Base-by-base conservation (phyloP, 1,140 invertebrate species). In the Thalassaphorura encarpata region DNA sequence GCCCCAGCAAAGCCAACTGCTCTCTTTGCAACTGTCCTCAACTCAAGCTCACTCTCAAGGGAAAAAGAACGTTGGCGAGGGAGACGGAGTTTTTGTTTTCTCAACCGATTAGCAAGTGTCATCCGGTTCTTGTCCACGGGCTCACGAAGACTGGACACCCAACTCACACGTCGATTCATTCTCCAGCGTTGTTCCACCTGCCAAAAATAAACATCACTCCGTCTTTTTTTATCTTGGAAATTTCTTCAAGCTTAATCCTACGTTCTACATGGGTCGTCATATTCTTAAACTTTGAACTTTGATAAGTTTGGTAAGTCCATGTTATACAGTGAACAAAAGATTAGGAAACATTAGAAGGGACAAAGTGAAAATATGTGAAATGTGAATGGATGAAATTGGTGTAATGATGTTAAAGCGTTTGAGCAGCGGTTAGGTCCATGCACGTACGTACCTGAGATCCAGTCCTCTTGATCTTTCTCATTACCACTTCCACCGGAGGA, bases 21-120 rank as follows among this genome's bases (percentile, higher is more conserved):
- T 39, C 60, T 40, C 45, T 59, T 67, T 42, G 50, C 68, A 58
- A 51, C 66, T 13, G 64, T 61, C 33, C 64, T 42, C 31, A 64
- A 42, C 21, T 62, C 63, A 46, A 68, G 65, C 51, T 72, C 69
- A 42, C 67, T 69, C 58, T 73, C 72, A 3, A 73, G 61, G 1
- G 71, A 73, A 52, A 74, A 70, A 1, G 69, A 72, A 19, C 72
- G 48, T 58, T 73, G 72, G 11, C 71, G 67, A 15, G 70, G 67
- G 24, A 73, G 58, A 8, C 59, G 56, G 3, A 65, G 61, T 52
- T 68, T 69, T 26, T 68, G 63, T 11, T 68, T 67, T 2, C 67
- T 58, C 8, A 69, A 61, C 33, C 66, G 57, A 36, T 59, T 66
- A 19, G 67, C 64, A 31, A 67, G 59, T 5, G 64, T 63, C 31